Percentiles rank a stretch among this genome's conserved stretches.
Evolutionary conservation across 1,140 invertebrate species (phyloP).

Genomic region (Zelostemma sp.): DNA sequence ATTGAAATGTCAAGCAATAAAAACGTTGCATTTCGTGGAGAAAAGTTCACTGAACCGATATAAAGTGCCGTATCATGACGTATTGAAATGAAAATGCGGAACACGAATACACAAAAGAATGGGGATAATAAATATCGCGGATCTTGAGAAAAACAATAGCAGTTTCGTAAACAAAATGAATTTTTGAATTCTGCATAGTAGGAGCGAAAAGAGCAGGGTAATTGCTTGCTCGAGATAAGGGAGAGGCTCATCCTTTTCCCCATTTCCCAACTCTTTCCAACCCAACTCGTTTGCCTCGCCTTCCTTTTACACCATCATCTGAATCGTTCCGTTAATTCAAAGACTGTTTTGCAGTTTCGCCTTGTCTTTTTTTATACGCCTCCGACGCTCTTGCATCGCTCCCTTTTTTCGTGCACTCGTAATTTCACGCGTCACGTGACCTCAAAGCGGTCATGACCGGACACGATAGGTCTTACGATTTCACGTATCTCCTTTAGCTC

Average conservation of each 20-base stretch:
- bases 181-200: no score
- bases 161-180: no score
- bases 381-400: slow-evolving; percentile 8
- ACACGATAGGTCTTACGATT: slow-evolving; percentile 39
- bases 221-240: slow-evolving; percentile 49
- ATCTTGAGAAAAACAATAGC: no score
- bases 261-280: slow-evolving; percentile 41
- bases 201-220: slow-evolving; percentile 52
- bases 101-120: no score
- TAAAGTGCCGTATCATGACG: no score
- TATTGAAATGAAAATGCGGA: no score
- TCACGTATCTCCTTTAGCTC: slow-evolving; percentile 30
- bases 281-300: slow-evolving; percentile 33
- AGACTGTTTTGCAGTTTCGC: slow-evolving; percentile 51
- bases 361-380: slow-evolving; percentile 14
- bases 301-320: slow-evolving; percentile 42
- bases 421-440: slow-evolving; percentile 58
- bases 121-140: no score
- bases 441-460: slow-evolving; percentile 52
- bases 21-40: no score
- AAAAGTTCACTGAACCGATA: no score
- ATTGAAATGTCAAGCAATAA: no score
- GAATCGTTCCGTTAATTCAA: slow-evolving; percentile 54
- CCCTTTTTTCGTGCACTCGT: slow-evolving; percentile 32
- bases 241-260: slow-evolving; percentile 27